phyloP scores from a whole-genome alignment of 2,797 vertebrate genomes.

The Pygocentrus nattereri region DNA sequence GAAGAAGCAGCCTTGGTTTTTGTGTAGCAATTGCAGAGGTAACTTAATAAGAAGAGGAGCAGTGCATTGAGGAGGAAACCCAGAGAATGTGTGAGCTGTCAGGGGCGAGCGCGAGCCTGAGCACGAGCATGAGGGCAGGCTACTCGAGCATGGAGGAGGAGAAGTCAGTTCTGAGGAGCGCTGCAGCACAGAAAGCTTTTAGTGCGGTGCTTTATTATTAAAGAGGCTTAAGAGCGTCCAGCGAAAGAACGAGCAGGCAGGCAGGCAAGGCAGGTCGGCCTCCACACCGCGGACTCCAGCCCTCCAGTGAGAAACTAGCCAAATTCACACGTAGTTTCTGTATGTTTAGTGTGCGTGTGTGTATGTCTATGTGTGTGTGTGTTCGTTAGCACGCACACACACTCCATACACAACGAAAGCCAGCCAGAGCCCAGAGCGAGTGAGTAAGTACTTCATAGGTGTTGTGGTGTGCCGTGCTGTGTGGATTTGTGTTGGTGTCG shows the following conservation, averaged over 20 bases:
- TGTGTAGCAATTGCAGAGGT: not conserved
- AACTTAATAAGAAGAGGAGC: not conserved
- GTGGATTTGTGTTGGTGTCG: conserved; percentile 51
- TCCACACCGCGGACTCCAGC: conserved; percentile 33
- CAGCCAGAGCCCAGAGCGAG: conserved; percentile 60
- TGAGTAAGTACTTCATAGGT: conserved; percentile 63
- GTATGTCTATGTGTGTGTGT: conserved; percentile 41
- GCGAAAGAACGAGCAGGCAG: not conserved
- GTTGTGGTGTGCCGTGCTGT: conserved; percentile 40
- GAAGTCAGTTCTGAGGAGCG: not conserved
- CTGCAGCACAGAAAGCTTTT: not conserved
- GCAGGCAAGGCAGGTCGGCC: not conserved
- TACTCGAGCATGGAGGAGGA: conserved; percentile 23
- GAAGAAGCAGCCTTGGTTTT: too few species aligned
- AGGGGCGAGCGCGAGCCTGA: conserved; percentile 1
- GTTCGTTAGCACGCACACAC: conserved; percentile 59
- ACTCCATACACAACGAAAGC: conserved; percentile 53
- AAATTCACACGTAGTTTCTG: conserved; percentile 39
- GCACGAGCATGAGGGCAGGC: not conserved
- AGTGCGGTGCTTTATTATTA: not conserved
- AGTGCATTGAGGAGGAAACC: conserved; percentile 1
- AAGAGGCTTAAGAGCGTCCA: conserved; percentile 6
- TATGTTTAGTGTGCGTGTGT: conserved; percentile 46
- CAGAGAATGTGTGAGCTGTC: conserved; percentile 38
- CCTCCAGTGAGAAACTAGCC: conserved; percentile 44